A percentile compares a stretch with the other conserved stretches of the same genome.
phyloP scores from a whole-genome alignment of 2,113 vertebrate genomes.

The Tretioscincus oriximinensis region DNA sequence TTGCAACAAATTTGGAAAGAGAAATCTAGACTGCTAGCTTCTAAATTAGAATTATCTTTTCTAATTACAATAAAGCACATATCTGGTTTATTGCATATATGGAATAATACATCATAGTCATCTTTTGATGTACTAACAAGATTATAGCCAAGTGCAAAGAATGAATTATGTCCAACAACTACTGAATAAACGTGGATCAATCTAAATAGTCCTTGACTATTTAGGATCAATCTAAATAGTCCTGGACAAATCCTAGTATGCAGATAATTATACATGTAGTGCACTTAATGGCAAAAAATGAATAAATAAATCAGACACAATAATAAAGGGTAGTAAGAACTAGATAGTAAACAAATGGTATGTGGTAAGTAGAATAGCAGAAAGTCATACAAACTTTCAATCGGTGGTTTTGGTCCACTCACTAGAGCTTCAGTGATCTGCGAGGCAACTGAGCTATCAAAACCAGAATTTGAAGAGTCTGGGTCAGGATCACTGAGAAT shows the following conservation, averaged over 20 bases:
- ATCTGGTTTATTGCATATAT: background rate
- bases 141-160: background rate
- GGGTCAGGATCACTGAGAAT: constrained; percentile 96
- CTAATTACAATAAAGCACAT: background rate
- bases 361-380: background rate
- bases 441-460: constrained; percentile 96
- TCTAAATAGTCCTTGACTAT: background rate
- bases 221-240: background rate
- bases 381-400: constrained; percentile 87
- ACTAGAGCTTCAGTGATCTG: constrained; percentile 97
- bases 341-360: background rate
- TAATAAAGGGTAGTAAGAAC: background rate
- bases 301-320: background rate
- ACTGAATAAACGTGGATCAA: background rate
- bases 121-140: background rate
- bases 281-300: background rate
- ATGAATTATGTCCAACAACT: no score
- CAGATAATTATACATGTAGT: background rate
- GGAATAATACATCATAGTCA: background rate
- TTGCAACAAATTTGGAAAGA: no score
- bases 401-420: constrained; percentile 92
- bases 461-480: constrained; percentile 95
- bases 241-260: background rate
- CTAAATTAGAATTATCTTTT: background rate
- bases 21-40: background rate